Evolutionary conservation across 1,140 invertebrate genomes (phyloP).

Genomic region (Meloidogyne exigua): DNA sequence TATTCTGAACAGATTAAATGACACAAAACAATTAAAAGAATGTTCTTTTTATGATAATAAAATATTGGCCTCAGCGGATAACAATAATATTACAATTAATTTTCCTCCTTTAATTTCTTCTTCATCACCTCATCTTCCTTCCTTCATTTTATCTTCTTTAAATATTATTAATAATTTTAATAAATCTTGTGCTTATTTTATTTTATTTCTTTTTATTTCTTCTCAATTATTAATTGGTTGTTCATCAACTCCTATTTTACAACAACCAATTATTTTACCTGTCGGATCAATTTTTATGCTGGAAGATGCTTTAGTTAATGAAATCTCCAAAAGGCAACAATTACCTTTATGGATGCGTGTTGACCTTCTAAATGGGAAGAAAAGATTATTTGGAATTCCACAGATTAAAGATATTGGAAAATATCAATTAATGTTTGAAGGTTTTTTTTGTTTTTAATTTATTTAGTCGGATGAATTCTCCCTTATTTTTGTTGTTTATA

Average conservation of each 20-base stretch:
- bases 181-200: background rate
- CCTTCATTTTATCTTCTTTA: background rate
- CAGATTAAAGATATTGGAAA: conserved; percentile 16
- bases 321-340: background rate
- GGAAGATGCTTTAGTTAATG: background rate
- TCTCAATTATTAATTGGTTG: background rate
- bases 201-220: background rate
- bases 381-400: conserved; percentile 20
- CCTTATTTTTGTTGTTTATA: no score
- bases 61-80: background rate
- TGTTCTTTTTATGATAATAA: background rate
- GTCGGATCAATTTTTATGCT: conserved; percentile 12
- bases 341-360: background rate
- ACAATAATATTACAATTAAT: background rate
- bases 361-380: background rate
- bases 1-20: no score
- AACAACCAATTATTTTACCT: conserved; percentile 9
- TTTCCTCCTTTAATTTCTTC: background rate
- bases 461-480: no score
- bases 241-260: background rate
- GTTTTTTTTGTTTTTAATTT: background rate
- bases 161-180: background rate
- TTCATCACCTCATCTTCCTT: background rate
- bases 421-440: conserved; percentile 11
- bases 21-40: background rate